Evolutionary conservation across 2,113 vertebrate species (phyloP).

Genomic region (Eurystomus gularis): DNA sequence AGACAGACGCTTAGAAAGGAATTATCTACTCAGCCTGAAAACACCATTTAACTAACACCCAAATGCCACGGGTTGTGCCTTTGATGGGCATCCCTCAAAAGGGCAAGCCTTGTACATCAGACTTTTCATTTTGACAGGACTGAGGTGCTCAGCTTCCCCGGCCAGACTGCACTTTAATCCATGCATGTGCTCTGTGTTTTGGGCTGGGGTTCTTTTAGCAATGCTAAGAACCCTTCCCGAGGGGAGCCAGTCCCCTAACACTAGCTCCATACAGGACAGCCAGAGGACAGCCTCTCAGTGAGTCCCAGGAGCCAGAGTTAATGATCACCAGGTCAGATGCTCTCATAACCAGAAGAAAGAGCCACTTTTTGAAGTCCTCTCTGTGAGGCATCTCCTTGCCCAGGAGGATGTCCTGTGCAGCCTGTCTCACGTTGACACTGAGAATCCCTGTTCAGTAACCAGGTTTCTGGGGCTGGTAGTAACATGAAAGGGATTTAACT

Average conservation of each 20-base stretch:
- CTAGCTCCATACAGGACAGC: neutral
- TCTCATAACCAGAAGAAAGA: neutral
- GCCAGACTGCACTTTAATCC: neutral
- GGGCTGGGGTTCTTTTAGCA: fast-evolving
- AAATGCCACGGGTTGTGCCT: fast-evolving
- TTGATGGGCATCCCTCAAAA: fast-evolving
- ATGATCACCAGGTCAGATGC: fast-evolving
- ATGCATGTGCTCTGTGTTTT: neutral
- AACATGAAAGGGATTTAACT: neutral
- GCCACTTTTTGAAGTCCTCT: fast-evolving
- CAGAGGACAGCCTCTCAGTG: neutral
- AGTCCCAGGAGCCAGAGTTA: neutral
- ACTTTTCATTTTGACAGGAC: fast-evolving
- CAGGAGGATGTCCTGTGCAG: neutral
- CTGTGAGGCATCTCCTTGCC: fast-evolving
- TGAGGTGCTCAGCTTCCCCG: neutral
- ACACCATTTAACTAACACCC: neutral
- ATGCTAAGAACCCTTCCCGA: fast-evolving
- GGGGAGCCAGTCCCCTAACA: neutral
- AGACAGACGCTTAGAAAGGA: neutral
- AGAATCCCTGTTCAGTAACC: neutral
- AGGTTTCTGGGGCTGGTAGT: neutral
- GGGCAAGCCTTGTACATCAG: neutral
- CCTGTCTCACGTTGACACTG: fast-evolving
- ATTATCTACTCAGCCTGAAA: neutral